Evolutionary conservation across 1,140 invertebrate genomes (phyloP).

Genomic region (Pseudachorutes palmiensis): DNA sequence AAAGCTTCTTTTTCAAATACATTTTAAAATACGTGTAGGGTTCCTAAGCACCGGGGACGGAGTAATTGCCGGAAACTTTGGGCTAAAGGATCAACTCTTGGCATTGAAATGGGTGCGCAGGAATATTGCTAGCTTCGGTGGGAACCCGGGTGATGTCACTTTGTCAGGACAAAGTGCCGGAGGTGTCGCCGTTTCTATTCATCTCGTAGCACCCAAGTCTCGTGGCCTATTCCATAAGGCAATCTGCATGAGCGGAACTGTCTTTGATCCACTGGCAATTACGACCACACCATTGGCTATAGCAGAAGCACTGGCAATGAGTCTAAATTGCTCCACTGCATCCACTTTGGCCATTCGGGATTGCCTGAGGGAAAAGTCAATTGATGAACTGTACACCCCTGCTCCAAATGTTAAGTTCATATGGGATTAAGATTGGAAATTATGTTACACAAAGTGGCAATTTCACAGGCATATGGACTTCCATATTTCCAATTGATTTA

Average conservation of each 20-base stretch:
- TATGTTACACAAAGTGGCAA: neutral
- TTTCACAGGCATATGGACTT: neutral
- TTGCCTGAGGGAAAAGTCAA: neutral
- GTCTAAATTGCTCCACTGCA: neutral
- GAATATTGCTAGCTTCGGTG: constrained; percentile 52
- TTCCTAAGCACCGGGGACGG: constrained; percentile 9
- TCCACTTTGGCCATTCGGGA: neutral
- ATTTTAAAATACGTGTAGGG: neutral
- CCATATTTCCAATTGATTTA: neutral
- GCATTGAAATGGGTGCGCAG: constrained; percentile 54
- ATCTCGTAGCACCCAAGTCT: constrained; percentile 44
- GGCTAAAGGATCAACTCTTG: constrained; percentile 52
- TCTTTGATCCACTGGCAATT: neutral
- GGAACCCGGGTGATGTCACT: constrained; percentile 47
- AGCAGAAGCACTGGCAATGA: neutral
- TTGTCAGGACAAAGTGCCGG: constrained; percentile 54
- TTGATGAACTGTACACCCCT: neutral
- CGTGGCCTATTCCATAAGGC: constrained; percentile 19
- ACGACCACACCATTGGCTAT: neutral
- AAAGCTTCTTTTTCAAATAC: neutral
- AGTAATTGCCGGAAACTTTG: neutral
- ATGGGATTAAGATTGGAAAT: neutral
- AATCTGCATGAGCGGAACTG: neutral
- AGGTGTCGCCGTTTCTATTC: constrained; percentile 46
- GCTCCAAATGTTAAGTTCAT: neutral